Conservation (phyloP, 2,888 invertebrate genomes). For the Reticulitermes lucifugus region DNA sequence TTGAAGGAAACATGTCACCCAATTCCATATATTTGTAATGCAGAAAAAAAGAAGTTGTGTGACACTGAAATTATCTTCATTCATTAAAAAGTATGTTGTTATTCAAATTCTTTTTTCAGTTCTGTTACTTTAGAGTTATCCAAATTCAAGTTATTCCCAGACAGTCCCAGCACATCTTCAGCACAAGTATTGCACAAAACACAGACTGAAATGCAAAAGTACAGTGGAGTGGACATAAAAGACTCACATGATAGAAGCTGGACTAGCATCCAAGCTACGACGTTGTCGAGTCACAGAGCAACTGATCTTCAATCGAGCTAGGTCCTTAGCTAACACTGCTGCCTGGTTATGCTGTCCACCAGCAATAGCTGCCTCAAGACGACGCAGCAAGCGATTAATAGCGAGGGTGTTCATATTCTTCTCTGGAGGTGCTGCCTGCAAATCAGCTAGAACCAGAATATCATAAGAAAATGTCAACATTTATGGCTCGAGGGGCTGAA, state of each 20-base stretch:
- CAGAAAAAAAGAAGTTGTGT: no score
- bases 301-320: constrained; percentile 80
- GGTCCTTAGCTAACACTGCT: constrained; percentile 79
- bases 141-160: no score
- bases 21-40: no score
- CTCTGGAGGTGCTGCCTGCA: constrained; percentile 47
- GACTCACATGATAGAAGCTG: constrained; percentile 57
- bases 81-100: no score
- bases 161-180: no score
- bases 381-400: constrained; percentile 73
- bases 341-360: constrained; percentile 81
- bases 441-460: constrained; percentile 39
- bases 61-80: no score
- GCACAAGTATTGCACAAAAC: no score
- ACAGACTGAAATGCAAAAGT: no score
- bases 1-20: no score
- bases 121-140: no score
- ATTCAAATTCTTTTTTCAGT: no score
- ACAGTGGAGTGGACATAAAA: no score
- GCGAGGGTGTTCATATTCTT: constrained; percentile 69
- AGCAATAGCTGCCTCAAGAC: constrained; percentile 82
- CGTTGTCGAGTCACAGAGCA: constrained; percentile 74
- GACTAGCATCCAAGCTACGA: constrained; percentile 48
- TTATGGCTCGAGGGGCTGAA: neutral
- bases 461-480: neutral